phyloP scores from a whole-genome alignment of 2,888 invertebrate genomes.

The Drosophila differens region DNA sequence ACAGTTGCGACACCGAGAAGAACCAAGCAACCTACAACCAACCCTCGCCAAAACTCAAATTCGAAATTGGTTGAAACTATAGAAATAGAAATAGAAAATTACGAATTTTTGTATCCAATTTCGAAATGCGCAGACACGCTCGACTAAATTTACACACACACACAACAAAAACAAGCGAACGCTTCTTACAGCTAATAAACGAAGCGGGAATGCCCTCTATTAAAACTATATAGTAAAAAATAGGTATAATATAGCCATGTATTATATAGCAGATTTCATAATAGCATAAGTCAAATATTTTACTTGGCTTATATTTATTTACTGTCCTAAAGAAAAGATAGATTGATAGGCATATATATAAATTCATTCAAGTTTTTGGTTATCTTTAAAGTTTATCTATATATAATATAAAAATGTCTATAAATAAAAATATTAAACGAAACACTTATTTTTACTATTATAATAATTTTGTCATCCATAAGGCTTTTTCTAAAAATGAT shows the following conservation, averaged over 20 bases:
- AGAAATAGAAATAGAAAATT: constrained; percentile 39
- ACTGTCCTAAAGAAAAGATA: too few relatives aligned
- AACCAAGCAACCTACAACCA: constrained; percentile 31
- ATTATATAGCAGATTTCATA: too few relatives aligned
- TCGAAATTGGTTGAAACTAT: constrained; percentile 53
- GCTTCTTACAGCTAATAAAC: neutral
- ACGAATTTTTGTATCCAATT: constrained; percentile 72
- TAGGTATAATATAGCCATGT: too few relatives aligned
- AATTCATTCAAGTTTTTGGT: too few relatives aligned
- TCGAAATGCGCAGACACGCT: constrained; percentile 74
- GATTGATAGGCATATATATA: too few relatives aligned
- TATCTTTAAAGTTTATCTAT: neutral
- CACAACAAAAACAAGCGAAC: constrained; percentile 1
- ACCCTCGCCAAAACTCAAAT: constrained; percentile 58
- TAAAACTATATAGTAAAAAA: neutral
- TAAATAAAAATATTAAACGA: neutral
- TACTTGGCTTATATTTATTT: too few relatives aligned
- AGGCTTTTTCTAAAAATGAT: neutral
- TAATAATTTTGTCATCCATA: neutral
- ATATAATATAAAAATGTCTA: neutral
- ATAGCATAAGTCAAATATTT: too few relatives aligned
- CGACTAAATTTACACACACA: constrained; percentile 61
- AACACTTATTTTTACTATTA: neutral
- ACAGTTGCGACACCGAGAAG: constrained; percentile 55
- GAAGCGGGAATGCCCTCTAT: constrained; percentile 34